These are phyloP conservation scores for Astatotilapia flaviijosephi DNA, from an alignment of 2,113 vertebrate species.

Conservation along the genomic window DNA sequence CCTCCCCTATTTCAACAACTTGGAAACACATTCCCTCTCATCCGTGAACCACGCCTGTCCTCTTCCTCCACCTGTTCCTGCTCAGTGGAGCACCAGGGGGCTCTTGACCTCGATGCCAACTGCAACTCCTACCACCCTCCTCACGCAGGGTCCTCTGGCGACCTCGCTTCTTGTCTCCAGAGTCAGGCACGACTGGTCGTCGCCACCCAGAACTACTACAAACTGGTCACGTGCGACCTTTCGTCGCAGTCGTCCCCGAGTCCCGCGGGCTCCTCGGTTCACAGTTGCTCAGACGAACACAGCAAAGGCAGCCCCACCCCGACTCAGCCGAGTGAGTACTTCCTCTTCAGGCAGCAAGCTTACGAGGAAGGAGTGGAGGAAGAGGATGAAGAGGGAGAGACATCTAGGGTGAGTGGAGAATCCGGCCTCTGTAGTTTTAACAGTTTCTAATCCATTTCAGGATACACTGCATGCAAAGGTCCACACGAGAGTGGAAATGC, in stretches of 20 bases:
- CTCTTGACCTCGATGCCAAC: slow-evolving; percentile 88
- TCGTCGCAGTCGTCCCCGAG: slow-evolving; percentile 95
- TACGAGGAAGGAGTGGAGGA: slow-evolving; percentile 44
- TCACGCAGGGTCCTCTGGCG: slow-evolving; percentile 59
- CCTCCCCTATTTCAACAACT: slow-evolving; percentile 60
- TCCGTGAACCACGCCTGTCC: slow-evolving; percentile 68
- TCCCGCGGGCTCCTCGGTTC: slow-evolving; percentile 85
- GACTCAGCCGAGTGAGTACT: slow-evolving; percentile 88
- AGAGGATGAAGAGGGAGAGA: slow-evolving; percentile 17
- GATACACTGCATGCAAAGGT: rapidly evolving
- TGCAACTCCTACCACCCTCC: slow-evolving; percentile 86
- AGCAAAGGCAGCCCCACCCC: slow-evolving; percentile 80
- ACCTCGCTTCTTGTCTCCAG: slow-evolving; percentile 86
- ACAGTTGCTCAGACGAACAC: slow-evolving; percentile 92
- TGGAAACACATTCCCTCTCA: slow-evolving; percentile 63
- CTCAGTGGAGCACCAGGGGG: slow-evolving; percentile 60
- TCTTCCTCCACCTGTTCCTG: slow-evolving; percentile 78
- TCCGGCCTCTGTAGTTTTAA: not conserved
- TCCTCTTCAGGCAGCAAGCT: slow-evolving; percentile 83
- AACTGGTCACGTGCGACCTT: slow-evolving; percentile 93
- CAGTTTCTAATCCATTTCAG: not conserved
- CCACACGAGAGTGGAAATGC: not conserved
- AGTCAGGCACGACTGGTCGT: slow-evolving; percentile 91
- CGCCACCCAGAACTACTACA: slow-evolving; percentile 98
- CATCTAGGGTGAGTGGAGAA: slow-evolving; percentile 18